Evolutionary conservation across 2,888 invertebrate genomes (phyloP), one percentile per base, ranked within the genome.

Genomic region (Petrolisthes manimaculis): DNA sequence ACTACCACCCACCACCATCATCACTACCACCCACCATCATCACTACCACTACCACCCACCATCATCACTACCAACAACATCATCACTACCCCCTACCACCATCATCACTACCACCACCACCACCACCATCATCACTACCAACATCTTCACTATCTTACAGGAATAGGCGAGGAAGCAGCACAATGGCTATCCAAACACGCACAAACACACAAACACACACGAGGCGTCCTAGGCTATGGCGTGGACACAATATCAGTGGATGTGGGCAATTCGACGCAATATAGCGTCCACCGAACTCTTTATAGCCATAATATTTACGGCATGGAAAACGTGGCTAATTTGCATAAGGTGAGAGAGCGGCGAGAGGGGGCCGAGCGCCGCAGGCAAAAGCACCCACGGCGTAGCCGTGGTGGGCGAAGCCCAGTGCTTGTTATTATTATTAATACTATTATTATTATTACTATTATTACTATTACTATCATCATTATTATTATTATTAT

Each of bases 241-340:
- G 75, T 89, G 3, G 90, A 90, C 75, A 89, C 88, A 6, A 74
- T 86, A 54, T 90, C 90, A 4, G 86, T 90, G 56, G 90, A 90
- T 24, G 88, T 89, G 37, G 90, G 89, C n/a, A 86, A 81, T n/a
- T 88, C 88, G n/a, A 81, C 82, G 37, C 54, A 55, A n/a, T 89
- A 82, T 81, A 61, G 53, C 51, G 83, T 81, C 56, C 90, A 89
- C 77, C 67, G n/a, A 37, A 61, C 67, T 37, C 79, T 89, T 51
- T 86, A 83, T 54, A 71, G 83, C 14, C 67, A 80, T 51, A 89
- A 84, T 51, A 56, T 90, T 61, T 89, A 81, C 55, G 90, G 89
- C 18, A 54, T 90, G n/a, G 89, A 90, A 56, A 89, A 90, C 78
- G 61, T 89, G 74, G 90, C 88, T 21, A 90, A 90, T 67, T n/a